Conservation (phyloP, 2,888 invertebrate genomes). For the Caenorhabditis sp. region DNA sequence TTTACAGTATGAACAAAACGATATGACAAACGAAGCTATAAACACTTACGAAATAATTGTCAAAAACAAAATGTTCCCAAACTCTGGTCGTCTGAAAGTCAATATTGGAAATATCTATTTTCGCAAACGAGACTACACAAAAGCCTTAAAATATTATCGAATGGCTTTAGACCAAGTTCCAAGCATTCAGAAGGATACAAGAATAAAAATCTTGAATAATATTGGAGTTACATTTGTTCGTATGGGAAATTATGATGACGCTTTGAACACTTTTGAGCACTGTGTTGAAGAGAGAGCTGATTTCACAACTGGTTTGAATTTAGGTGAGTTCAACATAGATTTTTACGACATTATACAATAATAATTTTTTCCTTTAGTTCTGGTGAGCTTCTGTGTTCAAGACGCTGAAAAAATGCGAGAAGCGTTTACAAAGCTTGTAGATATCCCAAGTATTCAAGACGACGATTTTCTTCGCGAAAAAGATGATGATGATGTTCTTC, state of each 20-base stretch:
- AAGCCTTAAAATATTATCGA: conserved; percentile 91
- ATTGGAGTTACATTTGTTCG: conserved; percentile 92
- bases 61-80: conserved; percentile 87
- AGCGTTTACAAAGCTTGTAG: conserved; percentile 87
- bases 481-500: conserved; percentile 54
- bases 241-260: conserved; percentile 95
- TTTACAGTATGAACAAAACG: conserved; percentile 86
- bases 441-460: conserved; percentile 82
- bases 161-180: conserved; percentile 97
- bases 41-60: conserved; percentile 94
- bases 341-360: conserved; percentile 71
- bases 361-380: conserved; percentile 74
- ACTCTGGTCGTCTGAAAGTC: conserved; percentile 79
- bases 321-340: conserved; percentile 72
- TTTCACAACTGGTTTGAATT: conserved; percentile 84
- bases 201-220: conserved; percentile 92
- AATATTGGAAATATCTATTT: conserved; percentile 99
- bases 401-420: conserved; percentile 86
- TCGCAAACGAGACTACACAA: conserved; percentile 85
- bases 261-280: conserved; percentile 93
- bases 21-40: conserved; percentile 92
- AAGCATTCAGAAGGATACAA: conserved; percentile 88
- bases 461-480: conserved; percentile 76
- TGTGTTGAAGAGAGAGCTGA: conserved; percentile 95
- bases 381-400: conserved; percentile 73